Conservation (phyloP, 1,140 invertebrate species). For the Aphaenogaster floridana region DNA sequence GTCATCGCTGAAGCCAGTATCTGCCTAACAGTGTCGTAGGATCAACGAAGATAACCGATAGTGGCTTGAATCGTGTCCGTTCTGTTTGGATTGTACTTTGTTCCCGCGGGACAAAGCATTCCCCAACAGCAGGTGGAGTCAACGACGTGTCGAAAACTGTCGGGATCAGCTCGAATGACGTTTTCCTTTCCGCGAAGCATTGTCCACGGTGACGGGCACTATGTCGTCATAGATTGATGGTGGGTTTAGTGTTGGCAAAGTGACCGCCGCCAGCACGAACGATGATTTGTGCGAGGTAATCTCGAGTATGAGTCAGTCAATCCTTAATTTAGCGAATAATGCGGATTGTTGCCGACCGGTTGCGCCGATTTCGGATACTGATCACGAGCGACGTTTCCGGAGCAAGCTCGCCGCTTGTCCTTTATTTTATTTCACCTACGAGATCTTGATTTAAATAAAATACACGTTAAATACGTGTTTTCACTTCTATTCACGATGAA, state of each 20-base stretch:
- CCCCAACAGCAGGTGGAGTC: not conserved
- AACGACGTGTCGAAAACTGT: not conserved
- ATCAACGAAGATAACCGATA: slow-evolving; percentile 39
- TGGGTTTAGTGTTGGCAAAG: slow-evolving; percentile 29
- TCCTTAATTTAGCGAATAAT: not conserved
- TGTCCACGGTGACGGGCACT: not conserved
- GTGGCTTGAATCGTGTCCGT: not conserved
- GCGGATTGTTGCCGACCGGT: not conserved
- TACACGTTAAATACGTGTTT: not conserved
- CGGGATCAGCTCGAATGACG: not conserved
- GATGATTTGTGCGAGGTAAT: slow-evolving; percentile 69
- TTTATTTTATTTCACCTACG: not conserved
- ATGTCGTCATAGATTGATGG: slow-evolving; percentile 46
- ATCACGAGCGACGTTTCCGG: not conserved
- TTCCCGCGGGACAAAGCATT: not conserved
- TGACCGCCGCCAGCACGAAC: slow-evolving; percentile 38
- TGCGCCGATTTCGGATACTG: not conserved
- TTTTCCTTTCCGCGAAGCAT: not conserved
- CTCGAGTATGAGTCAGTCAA: slow-evolving; percentile 15
- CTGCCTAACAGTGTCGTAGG: slow-evolving; percentile 51
- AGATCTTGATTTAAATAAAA: not conserved
- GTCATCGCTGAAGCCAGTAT: slow-evolving; percentile 43
- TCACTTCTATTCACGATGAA: not conserved
- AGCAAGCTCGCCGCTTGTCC: not conserved
- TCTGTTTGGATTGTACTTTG: not conserved